Evolutionary conservation across 2,888 invertebrate species (phyloP).

Genomic region (Spicauda simplicius): DNA sequence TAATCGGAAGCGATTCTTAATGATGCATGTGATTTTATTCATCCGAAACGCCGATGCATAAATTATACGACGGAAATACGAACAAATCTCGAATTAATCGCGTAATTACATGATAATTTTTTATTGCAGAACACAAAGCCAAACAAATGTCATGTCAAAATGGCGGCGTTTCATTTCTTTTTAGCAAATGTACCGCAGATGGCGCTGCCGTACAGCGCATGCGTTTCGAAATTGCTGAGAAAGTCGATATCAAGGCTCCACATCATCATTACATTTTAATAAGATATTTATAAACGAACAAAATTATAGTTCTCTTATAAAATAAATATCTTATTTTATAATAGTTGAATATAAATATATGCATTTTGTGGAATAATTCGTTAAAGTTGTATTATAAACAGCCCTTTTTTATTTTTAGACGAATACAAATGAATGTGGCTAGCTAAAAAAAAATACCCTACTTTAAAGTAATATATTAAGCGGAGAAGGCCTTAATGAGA

Average conservation of each 20-base stretch:
- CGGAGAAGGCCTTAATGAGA: too few relatives aligned
- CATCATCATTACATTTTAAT: constrained; percentile 13
- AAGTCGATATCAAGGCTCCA: constrained; percentile 51
- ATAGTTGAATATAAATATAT: background rate
- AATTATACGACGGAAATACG: constrained; percentile 53
- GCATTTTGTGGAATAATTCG: background rate
- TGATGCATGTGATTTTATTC: constrained; percentile 53
- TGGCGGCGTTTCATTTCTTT: constrained; percentile 76
- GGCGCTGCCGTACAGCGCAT: constrained; percentile 70
- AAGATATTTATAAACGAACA: background rate
- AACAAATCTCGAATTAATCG: constrained; percentile 52
- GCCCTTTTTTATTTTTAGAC: background rate
- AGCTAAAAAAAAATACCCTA: background rate
- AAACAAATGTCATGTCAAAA: constrained; percentile 86
- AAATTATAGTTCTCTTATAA: background rate
- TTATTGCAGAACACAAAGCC: constrained; percentile 76
- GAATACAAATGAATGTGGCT: background rate
- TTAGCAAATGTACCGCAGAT: constrained; percentile 60
- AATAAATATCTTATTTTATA: background rate
- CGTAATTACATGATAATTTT: constrained; percentile 68
- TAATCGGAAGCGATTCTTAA: constrained; percentile 53
- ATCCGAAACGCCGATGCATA: constrained; percentile 48
- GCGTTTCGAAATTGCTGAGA: constrained; percentile 67
- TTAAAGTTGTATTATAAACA: background rate
- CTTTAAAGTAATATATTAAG: background rate